These are phyloP conservation scores for Bombus affinis DNA, from an alignment of 1,140 invertebrate species.

Conservation along the genomic window DNA sequence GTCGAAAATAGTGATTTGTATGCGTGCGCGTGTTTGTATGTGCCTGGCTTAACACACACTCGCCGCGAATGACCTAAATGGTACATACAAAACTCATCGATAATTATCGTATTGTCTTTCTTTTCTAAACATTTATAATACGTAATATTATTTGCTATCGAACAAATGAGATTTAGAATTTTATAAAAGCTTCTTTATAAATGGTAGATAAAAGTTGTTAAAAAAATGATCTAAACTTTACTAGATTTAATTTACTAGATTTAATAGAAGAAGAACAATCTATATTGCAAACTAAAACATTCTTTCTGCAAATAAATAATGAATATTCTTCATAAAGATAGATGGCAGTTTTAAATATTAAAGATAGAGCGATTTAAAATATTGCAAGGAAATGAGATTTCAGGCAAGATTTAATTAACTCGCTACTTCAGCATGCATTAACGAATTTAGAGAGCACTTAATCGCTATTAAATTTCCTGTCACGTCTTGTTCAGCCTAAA, in stretches of 20 bases:
- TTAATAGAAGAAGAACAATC: too few species aligned
- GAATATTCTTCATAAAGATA: background rate
- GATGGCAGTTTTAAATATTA: background rate
- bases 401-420: slow-evolving; percentile 26
- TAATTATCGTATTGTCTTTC: too few species aligned
- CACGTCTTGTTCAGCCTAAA: slow-evolving; percentile 37
- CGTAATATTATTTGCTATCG: too few species aligned
- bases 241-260: background rate
- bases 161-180: too few species aligned
- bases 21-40: background rate
- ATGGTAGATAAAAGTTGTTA: too few species aligned
- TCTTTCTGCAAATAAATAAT: background rate
- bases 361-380: background rate
- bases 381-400: background rate
- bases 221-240: background rate
- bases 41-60: too few species aligned
- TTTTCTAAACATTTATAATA: too few species aligned
- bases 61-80: too few species aligned
- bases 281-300: background rate
- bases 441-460: slow-evolving; percentile 51
- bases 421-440: slow-evolving; percentile 28
- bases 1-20: slow-evolving; percentile 2
- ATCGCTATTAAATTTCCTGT: slow-evolving; percentile 45
- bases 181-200: too few species aligned
- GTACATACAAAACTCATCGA: too few species aligned